phyloP scores from a whole-genome alignment of 2,797 vertebrate species.

The Enteromius argenteus region DNA sequence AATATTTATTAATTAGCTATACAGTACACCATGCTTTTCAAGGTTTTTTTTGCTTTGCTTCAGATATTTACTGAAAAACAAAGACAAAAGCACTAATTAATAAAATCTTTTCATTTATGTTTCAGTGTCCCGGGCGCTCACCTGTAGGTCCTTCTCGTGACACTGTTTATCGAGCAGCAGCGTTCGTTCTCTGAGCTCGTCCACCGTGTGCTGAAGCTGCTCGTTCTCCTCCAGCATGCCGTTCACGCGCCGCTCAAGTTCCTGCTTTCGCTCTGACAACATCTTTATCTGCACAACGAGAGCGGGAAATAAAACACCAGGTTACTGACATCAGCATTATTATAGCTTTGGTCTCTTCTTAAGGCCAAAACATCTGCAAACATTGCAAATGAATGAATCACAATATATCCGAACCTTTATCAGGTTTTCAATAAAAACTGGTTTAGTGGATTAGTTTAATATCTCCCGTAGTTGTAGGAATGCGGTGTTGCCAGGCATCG shows the following conservation, averaged over 20 bases:
- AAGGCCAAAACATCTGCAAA: neutral
- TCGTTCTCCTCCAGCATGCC: slow-evolving; percentile 91
- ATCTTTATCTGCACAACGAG: slow-evolving; percentile 87
- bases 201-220: slow-evolving; percentile 89
- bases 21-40: too few species aligned
- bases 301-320: slow-evolving; percentile 28
- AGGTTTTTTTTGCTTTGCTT: neutral
- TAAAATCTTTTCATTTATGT: neutral
- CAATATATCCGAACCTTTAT: neutral
- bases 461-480: slow-evolving; percentile 69
- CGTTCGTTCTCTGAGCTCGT: slow-evolving; percentile 89
- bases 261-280: slow-evolving; percentile 92
- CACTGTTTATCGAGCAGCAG: slow-evolving; percentile 89
- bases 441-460: neutral
- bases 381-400: neutral
- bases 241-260: slow-evolving; percentile 88
- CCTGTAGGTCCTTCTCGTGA: slow-evolving; percentile 93
- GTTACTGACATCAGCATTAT: slow-evolving; percentile 35
- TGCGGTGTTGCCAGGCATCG: slow-evolving; percentile 76
- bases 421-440: neutral
- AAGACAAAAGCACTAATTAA: neutral
- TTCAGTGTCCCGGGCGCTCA: slow-evolving; percentile 61
- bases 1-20: neutral
- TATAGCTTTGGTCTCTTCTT: neutral
- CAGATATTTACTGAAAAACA: neutral